These are phyloP conservation scores for Falco novaeseelandiae DNA, from an alignment of 2,797 vertebrate species.

Conservation along the genomic window DNA sequence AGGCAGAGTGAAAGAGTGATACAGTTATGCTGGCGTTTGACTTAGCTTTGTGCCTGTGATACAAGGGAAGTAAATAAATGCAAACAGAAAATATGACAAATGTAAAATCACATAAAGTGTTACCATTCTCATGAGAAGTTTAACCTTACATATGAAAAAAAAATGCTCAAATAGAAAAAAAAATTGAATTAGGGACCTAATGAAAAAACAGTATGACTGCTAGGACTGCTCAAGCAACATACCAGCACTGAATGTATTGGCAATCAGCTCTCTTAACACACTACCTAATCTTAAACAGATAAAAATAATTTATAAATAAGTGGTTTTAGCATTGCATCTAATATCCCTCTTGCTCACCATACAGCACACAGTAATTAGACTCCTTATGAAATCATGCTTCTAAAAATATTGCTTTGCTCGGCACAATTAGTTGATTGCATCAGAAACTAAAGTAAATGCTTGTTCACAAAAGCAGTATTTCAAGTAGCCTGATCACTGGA, in stretches of 20 bases:
- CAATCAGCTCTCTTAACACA: not conserved
- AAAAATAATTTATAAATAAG: constrained; percentile 17
- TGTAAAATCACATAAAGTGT: not conserved
- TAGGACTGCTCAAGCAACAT: not conserved
- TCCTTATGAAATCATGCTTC: not conserved
- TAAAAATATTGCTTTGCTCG: not conserved
- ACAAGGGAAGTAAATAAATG: not conserved
- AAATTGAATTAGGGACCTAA: not conserved
- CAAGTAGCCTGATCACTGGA: not conserved
- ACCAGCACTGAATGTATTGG: not conserved
- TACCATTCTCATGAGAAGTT: not conserved
- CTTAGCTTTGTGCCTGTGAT: not conserved
- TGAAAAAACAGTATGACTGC: not conserved
- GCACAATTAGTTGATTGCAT: not conserved
- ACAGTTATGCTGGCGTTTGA: not conserved
- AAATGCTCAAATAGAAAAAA: not conserved
- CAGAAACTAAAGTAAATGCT: not conserved
- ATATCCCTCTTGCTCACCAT: not conserved
- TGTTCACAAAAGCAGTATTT: not conserved
- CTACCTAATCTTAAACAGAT: not conserved
- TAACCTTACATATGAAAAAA: not conserved
- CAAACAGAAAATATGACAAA: not conserved
- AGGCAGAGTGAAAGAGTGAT: not conserved
- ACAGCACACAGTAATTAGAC: not conserved
- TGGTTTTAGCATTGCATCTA: not conserved